Conservation (phyloP, 2,888 invertebrate genomes). For the Acanthosepion esculentum region DNA sequence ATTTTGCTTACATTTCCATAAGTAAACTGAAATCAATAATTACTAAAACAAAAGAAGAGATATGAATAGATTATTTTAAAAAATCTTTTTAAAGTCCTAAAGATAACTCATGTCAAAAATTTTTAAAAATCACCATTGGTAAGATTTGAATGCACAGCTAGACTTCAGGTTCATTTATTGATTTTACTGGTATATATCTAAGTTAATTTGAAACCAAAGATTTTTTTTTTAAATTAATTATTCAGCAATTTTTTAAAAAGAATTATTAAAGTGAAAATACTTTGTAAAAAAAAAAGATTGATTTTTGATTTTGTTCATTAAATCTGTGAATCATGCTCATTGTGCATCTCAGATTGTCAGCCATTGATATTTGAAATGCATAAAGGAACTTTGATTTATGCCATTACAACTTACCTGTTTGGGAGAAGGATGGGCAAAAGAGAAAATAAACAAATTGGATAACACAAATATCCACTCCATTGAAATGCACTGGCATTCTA, state of each 20-base stretch:
- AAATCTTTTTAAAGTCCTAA: too few relatives aligned
- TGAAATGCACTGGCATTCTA: conserved; percentile 8
- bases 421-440: not conserved
- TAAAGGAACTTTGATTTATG: not conserved
- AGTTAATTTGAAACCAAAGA: not conserved
- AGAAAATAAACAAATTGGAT: not conserved
- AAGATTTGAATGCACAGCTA: too few relatives aligned
- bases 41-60: too few relatives aligned
- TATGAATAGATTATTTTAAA: too few relatives aligned
- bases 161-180: not conserved
- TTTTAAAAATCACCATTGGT: not conserved
- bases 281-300: not conserved
- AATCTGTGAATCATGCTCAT: not conserved
- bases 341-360: not conserved
- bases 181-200: not conserved
- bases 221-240: not conserved
- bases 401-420: not conserved
- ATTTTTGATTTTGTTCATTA: not conserved
- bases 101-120: too few relatives aligned
- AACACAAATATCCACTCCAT: not conserved
- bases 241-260: not conserved
- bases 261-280: not conserved
- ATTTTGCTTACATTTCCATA: too few relatives aligned
- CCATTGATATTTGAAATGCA: not conserved
- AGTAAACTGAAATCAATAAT: too few relatives aligned